These are phyloP conservation scores for Hypanus sabinus DNA, from an alignment of 2,113 vertebrate genomes.

Conservation along the genomic window DNA sequence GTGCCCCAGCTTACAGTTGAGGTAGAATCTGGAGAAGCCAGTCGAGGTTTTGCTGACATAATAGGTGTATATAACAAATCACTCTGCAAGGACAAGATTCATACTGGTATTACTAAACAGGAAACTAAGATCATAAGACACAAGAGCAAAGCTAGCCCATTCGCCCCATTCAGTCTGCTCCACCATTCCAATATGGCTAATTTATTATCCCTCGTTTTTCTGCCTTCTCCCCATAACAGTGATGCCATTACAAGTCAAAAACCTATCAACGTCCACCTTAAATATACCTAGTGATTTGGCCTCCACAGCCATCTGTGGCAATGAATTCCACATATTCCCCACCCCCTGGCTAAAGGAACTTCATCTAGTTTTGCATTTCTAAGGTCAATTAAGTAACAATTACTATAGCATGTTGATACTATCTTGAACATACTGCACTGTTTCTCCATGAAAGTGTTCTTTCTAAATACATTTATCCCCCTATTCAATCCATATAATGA, in stretches of 20 bases:
- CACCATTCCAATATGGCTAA: too few species aligned
- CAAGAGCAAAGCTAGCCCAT: too few species aligned
- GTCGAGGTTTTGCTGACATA: conserved; percentile 41
- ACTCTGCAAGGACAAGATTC: conserved; percentile 1
- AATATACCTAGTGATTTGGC: too few species aligned
- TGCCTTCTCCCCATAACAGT: too few species aligned
- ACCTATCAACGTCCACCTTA: too few species aligned
- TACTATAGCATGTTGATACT: neutral
- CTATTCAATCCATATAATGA: neutral
- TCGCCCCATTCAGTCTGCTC: too few species aligned
- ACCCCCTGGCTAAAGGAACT: too few species aligned
- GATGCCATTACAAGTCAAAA: too few species aligned
- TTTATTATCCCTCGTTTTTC: too few species aligned
- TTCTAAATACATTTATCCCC: neutral
- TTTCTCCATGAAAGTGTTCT: neutral
- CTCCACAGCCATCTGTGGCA: too few species aligned
- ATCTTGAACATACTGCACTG: neutral
- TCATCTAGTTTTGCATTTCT: neutral
- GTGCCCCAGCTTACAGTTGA: conserved; percentile 44
- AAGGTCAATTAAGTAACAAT: neutral
- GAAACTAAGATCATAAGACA: too few species aligned
- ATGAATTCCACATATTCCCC: too few species aligned
- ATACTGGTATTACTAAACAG: neutral
- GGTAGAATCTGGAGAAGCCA: conserved; percentile 43
- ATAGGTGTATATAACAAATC: conserved; percentile 39